Conservation (phyloP, 1,140 invertebrate species). For the Arion vulgaris region DNA sequence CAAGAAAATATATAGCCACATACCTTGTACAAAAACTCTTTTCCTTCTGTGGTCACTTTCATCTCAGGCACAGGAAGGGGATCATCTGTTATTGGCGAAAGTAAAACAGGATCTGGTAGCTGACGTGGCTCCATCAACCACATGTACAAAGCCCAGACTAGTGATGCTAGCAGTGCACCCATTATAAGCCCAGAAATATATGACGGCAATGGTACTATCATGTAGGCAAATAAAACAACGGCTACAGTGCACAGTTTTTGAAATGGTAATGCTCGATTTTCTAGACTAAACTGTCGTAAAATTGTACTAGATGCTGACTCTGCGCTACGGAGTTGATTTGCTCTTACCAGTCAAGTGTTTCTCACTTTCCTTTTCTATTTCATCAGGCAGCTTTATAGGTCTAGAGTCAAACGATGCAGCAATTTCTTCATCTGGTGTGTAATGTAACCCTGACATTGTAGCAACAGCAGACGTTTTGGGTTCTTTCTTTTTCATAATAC, state of each 20-base stretch:
- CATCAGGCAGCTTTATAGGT: neutral
- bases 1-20: neutral
- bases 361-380: neutral
- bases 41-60: slow-evolving; percentile 58
- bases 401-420: neutral
- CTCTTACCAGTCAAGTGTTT: neutral
- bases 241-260: slow-evolving; percentile 45
- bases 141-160: slow-evolving; percentile 55
- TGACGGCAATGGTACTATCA: slow-evolving; percentile 66
- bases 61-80: slow-evolving; percentile 62
- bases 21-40: slow-evolving; percentile 65
- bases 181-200: slow-evolving; percentile 66
- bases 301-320: slow-evolving; percentile 11
- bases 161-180: slow-evolving; percentile 54
- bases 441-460: slow-evolving; percentile 52
- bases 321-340: neutral
- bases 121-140: slow-evolving; percentile 54
- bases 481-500: slow-evolving; percentile 42
- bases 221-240: slow-evolving; percentile 56
- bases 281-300: slow-evolving; percentile 23
- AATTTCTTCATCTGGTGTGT: slow-evolving; percentile 42
- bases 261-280: slow-evolving; percentile 43
- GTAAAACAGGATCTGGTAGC: slow-evolving; percentile 43
- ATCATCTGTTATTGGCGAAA: slow-evolving; percentile 54
- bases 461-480: slow-evolving; percentile 48